Base-by-base conservation (phyloP, 1,140 invertebrate species). In the Drosophila nasuta region DNA sequence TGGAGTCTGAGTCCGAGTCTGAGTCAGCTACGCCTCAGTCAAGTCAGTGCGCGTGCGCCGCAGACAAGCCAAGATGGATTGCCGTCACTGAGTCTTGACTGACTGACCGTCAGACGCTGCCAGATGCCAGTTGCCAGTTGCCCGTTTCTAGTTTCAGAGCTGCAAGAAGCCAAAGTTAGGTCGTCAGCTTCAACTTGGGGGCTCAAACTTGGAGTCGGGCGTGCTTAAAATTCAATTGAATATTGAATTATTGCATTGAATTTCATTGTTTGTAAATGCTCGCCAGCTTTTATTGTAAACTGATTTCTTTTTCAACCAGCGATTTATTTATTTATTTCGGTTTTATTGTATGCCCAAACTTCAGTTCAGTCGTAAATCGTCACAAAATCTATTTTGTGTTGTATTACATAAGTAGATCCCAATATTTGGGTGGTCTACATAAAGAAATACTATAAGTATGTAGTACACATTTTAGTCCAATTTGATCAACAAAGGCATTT, bases 221-320 rank as follows among this genome's bases (percentile, higher is more conserved):
- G 75, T 90, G 88, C 90, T 91, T 91, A 91, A 91, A 87, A 91
- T 91, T 91, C 90, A 91, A 91, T 91, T 90, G 90, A 91, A 91
- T 91, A 81, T 91, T 90, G 90, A 91, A 85, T 90, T 87, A 90
- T 91, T 91, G 90, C 82, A 91, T 91, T 91, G 90, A 90, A 91
- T 91, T 90, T 90, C 90, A 91, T 91, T 91, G 90, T 91, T 91
- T 91, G 90, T 91, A 91, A 91, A 91, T 91, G 90, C 76, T 78
- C 62, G 48, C 68, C 75, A 76, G 77, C 57, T 80, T 81, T 72
- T 80, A 79, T 79, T 77, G 78, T 89, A 90, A 85, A 89, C 85
- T 89, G 85, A 90, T 90, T 89, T 89, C 86, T 74, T 90, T 89
- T 89, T 74, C 77, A 75, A 81, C 67, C 71, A 73, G 76, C 78